A percentile compares a stretch with the other conserved stretches of the same genome.
Evolutionary conservation across 1,140 invertebrate genomes (phyloP).

Genomic region (Wiebesia pumilae): DNA sequence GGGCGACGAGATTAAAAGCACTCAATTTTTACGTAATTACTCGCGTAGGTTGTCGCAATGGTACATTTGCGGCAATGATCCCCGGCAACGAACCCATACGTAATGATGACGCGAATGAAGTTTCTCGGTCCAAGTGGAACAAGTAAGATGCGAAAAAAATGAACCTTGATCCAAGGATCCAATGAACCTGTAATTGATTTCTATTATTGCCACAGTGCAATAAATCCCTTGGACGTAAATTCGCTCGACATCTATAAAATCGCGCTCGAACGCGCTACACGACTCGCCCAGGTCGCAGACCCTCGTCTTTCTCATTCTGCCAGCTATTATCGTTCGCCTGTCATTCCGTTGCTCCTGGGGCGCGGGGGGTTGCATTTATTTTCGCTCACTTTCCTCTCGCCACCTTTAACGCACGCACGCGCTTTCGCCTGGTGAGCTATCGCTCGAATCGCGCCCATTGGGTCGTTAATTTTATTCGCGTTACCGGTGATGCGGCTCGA

Average conservation of each 20-base stretch:
- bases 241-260: background rate
- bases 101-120: background rate
- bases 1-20: background rate
- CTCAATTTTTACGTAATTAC: background rate
- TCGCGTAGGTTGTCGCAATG: background rate
- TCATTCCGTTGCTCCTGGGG: background rate
- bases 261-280: background rate
- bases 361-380: background rate
- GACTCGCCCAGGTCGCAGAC: background rate
- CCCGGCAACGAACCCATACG: background rate
- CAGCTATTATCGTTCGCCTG: background rate
- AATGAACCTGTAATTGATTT: slow-evolving; percentile 1
- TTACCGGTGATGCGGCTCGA: background rate
- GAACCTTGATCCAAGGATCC: background rate
- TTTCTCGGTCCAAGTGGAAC: background rate
- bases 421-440: background rate
- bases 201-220: background rate
- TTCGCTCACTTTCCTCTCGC: background rate
- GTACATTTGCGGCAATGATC: background rate
- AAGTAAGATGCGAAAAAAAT: background rate
- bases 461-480: slow-evolving; percentile 45
- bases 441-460: slow-evolving; percentile 25
- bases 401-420: background rate
- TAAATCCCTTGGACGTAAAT: background rate
- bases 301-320: background rate